phyloP scores from a whole-genome alignment of 2,888 invertebrate genomes.

The Liposcelis brunnea region DNA sequence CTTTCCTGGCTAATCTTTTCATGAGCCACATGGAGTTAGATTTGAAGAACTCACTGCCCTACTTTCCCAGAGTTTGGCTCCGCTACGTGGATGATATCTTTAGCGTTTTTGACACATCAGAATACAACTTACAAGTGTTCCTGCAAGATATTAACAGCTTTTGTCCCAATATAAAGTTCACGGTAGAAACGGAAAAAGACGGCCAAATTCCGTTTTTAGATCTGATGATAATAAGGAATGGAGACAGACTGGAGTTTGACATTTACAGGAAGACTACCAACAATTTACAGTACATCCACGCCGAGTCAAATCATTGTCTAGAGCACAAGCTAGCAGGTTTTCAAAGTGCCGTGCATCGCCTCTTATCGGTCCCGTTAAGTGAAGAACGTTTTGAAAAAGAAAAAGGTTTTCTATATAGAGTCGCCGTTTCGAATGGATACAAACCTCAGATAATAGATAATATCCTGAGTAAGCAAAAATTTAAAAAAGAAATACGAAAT shows the following conservation, averaged over 20 bases:
- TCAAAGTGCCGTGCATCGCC: background rate
- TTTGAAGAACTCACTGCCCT: too few species aligned
- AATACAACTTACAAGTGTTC: too few species aligned
- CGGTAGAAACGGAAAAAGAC: constrained; percentile 11
- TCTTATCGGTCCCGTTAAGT: background rate
- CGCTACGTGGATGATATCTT: constrained; percentile 8
- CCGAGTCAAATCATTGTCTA: too few species aligned
- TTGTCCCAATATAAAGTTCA: constrained; percentile 9
- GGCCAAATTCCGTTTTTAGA: constrained; percentile 11
- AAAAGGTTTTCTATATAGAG: too few species aligned
- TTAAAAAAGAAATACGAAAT: too few species aligned
- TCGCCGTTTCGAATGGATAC: too few species aligned
- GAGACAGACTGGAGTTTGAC: constrained; percentile 7
- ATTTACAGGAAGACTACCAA: constrained; percentile 9
- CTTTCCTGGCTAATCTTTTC: too few species aligned
- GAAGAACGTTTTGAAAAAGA: too few species aligned
- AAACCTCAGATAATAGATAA: too few species aligned
- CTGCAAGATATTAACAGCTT: background rate
- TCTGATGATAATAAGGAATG: constrained; percentile 3
- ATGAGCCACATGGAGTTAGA: too few species aligned
- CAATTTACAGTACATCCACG: background rate
- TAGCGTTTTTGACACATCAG: background rate
- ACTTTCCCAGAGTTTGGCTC: constrained; percentile 8
- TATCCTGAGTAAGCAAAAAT: too few species aligned
- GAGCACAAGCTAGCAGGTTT: too few species aligned